Evolutionary conservation across 2,888 invertebrate genomes (phyloP), one percentile per base, ranked within the genome.

Genomic region (Tetropium fuscum): DNA sequence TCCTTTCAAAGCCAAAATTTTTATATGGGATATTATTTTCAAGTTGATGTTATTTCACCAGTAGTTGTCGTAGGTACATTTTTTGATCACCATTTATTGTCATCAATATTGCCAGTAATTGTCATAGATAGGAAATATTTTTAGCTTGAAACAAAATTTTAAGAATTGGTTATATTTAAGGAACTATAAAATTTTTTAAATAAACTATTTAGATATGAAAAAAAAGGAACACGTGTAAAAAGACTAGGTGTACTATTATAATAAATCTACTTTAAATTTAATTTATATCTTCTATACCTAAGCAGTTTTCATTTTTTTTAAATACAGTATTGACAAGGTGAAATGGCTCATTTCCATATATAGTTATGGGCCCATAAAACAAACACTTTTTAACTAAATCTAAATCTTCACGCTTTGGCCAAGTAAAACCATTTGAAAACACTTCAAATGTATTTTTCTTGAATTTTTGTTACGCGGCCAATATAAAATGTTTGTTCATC

Each of bases 11-110:
- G n/a, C 10, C n/a, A 30, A 3, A 10, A 3, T 2, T 2, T 30
- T 30, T 30, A n/a, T 30, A 8, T 30, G n/a, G 10, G 10, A 30
- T 30, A 5, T 30, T 30, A 30, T 10, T 27, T 4, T 2, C 6
- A n/a, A 27, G 27, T 27, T n/a, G n/a, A n/a, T 27, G 27, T 27
- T n/a, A 27, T 30, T 30, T 30, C 27, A 30, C 27, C 27, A 30
- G 27, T 27, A 30, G 27, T 30, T 30, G 27, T 27, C 27, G n/a
- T 2, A n/a, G 27, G 7, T 27, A 10, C n/a, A 30, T 30, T 30
- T 30, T 30, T 10, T 30, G 10, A 30, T 30, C 27, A 10, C 4
- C 27, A 30, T 30, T 30, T 10, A 10, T 30, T 30, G 27, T 30
- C 27, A 30, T 10, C n/a, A 30, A 30, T 10, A 30, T 30, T 22